phyloP scores from a whole-genome alignment of 2,797 vertebrate genomes.

The Hemibagrus guttatus region DNA sequence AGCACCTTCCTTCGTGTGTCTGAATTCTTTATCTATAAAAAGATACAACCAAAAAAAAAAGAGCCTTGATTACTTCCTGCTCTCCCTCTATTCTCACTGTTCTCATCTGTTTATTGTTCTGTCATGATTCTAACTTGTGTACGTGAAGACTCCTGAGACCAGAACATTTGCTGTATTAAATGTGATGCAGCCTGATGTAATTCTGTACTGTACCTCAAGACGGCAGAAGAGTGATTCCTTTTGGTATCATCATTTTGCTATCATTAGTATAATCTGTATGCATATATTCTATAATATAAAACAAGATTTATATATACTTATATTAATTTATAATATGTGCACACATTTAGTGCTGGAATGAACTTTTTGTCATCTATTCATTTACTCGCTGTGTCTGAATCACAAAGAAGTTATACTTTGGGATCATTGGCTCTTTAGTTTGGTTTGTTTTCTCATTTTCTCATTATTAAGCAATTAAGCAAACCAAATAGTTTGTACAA shows the following conservation, averaged over 20 bases:
- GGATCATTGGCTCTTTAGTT: too few species aligned
- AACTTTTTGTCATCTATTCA: too few species aligned
- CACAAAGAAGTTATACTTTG: background rate
- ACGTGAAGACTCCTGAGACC: background rate
- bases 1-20: background rate
- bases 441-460: too few species aligned
- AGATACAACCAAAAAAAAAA: too few species aligned
- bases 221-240: background rate
- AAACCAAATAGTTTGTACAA: background rate
- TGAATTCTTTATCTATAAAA: background rate
- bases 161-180: background rate
- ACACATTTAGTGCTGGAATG: background rate
- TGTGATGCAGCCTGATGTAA: background rate
- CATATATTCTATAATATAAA: background rate
- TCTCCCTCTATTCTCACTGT: background rate
- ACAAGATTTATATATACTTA: background rate
- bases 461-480: background rate
- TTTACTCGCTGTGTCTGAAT: background rate
- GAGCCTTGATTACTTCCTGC: background rate
- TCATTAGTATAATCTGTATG: too few species aligned
- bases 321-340: background rate
- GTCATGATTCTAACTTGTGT: background rate
- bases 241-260: too few species aligned
- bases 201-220: background rate
- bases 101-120: background rate